Conservation (phyloP, 2,113 vertebrate genomes). For the Spermophilus dauricus region DNA sequence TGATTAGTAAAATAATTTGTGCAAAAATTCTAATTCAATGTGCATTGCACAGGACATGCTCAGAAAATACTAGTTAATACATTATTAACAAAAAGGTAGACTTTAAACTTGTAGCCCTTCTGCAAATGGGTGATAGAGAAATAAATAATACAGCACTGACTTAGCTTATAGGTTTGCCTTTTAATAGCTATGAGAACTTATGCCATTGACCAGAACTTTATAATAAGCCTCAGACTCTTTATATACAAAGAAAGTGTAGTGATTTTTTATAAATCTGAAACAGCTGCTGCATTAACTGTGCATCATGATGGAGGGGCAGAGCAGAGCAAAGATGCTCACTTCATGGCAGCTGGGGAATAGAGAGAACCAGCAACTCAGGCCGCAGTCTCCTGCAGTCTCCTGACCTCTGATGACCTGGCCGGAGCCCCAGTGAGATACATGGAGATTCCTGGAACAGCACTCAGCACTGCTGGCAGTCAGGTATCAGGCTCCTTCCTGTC, state of each 20-base stretch:
- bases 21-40: constrained; percentile 41
- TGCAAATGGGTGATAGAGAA: background rate
- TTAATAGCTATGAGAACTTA: background rate
- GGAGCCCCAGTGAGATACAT: background rate
- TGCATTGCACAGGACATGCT: background rate
- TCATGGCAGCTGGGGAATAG: too few species aligned
- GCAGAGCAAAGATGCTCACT: too few species aligned
- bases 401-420: too few species aligned
- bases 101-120: constrained; percentile 41
- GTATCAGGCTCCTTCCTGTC: background rate
- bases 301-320: too few species aligned
- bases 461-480: background rate
- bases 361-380: too few species aligned
- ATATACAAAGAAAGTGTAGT: background rate
- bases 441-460: background rate
- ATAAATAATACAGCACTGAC: background rate
- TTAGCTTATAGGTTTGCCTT: background rate
- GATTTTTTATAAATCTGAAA: background rate
- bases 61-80: background rate
- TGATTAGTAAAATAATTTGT: constrained; percentile 42
- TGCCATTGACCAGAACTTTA: background rate
- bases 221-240: background rate
- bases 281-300: background rate
- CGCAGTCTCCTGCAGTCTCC: too few species aligned
- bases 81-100: constrained; percentile 27